Evolutionary conservation across 2,888 invertebrate genomes (phyloP).

Genomic region (Nymphalis c-album): DNA sequence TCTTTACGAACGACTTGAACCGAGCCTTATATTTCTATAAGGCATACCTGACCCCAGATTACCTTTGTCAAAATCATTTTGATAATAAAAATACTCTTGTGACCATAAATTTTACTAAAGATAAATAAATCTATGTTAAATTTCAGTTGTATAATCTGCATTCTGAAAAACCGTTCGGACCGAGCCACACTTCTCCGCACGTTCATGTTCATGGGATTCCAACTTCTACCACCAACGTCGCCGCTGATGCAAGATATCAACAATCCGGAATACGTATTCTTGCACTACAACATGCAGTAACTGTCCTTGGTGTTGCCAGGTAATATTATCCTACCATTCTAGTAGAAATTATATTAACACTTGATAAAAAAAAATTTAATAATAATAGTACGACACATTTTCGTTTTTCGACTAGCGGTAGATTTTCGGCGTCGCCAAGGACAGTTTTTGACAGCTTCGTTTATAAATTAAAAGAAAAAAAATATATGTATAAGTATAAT

Average conservation of each 20-base stretch:
- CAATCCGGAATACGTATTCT: slow-evolving; percentile 81
- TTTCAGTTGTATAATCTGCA: slow-evolving; percentile 83
- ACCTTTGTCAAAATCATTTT: no score
- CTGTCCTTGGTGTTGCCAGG: slow-evolving; percentile 27
- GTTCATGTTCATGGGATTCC: slow-evolving; percentile 98
- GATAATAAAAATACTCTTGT: no score
- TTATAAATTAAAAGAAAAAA: slow-evolving; percentile 1
- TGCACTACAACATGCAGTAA: slow-evolving; percentile 77
- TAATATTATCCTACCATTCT: slow-evolving; percentile 18
- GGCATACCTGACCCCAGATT: no score
- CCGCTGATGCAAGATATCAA: slow-evolving; percentile 76
- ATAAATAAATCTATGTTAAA: background rate
- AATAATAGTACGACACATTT: background rate
- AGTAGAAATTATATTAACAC: slow-evolving; percentile 20
- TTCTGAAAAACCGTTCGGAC: slow-evolving; percentile 91
- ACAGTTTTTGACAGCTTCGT: slow-evolving; percentile 19
- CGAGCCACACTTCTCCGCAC: slow-evolving; percentile 94
- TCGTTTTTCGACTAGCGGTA: slow-evolving; percentile 4
- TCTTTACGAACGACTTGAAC: no score
- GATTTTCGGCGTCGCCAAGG: slow-evolving; percentile 12
- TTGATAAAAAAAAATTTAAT: background rate
- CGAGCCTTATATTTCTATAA: no score
- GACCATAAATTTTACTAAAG: no score
- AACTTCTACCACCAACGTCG: slow-evolving; percentile 91
- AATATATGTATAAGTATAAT: background rate